phyloP scores from a whole-genome alignment of 2,888 invertebrate genomes.

The Rhopalosiphum nymphaeae region DNA sequence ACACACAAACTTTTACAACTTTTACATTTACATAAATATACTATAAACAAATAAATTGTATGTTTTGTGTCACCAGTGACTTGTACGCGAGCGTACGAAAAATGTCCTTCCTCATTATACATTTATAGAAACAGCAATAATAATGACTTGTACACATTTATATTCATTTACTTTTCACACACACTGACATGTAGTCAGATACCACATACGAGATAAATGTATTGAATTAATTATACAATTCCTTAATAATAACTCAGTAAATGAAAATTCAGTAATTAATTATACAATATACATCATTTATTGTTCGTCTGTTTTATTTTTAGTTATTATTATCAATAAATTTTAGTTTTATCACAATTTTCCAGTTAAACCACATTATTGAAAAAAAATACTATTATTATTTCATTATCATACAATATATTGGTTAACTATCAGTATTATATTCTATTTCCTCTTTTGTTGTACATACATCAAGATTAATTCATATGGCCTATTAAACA shows the following conservation, averaged over 20 bases:
- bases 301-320: background rate
- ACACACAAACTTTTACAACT: background rate
- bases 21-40: conserved; percentile 25
- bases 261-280: background rate
- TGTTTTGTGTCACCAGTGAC: conserved; percentile 31
- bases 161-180: background rate
- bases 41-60: conserved; percentile 21
- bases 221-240: background rate
- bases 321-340: background rate
- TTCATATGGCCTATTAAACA: background rate
- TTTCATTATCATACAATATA: background rate
- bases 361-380: background rate
- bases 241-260: background rate
- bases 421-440: background rate
- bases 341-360: background rate
- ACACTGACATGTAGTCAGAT: background rate
- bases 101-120: background rate
- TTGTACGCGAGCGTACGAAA: conserved; percentile 8
- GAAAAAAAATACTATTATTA: background rate
- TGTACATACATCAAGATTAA: background rate
- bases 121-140: background rate
- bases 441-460: background rate
- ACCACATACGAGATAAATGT: background rate
- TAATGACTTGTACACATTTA: conserved; percentile 1
- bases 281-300: background rate